These are phyloP conservation scores for Prionchulus punctatus DNA, from an alignment of 2,888 invertebrate genomes.

Conservation along the genomic window DNA sequence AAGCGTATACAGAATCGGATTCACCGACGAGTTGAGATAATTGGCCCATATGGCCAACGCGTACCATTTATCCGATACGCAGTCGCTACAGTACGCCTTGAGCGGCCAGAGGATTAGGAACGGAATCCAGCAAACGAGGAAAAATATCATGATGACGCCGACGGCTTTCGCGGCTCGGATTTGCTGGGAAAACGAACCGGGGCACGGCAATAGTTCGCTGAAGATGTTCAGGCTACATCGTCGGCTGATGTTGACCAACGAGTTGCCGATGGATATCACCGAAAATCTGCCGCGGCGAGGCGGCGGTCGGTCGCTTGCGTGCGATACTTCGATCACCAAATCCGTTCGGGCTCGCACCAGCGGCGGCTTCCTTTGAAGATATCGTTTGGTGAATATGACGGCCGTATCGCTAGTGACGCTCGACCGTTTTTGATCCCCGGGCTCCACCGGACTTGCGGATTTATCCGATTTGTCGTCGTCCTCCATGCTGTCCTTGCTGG, in stretches of 20 bases:
- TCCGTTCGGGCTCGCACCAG: constrained; percentile 6
- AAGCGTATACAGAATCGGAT: constrained; percentile 24
- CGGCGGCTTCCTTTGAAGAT: not conserved
- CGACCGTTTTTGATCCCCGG: not conserved
- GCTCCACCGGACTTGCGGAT: not conserved
- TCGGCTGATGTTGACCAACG: not conserved
- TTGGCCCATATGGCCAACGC: constrained; percentile 21
- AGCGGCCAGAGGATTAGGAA: constrained; percentile 24
- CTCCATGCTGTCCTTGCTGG: not conserved
- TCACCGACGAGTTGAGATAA: constrained; percentile 22
- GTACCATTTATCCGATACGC: constrained; percentile 17
- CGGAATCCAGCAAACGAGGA: constrained; percentile 25
- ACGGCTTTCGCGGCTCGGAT: constrained; percentile 24
- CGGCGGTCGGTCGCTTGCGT: not conserved
- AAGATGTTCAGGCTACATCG: not conserved
- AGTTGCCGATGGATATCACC: not conserved
- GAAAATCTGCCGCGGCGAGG: not conserved
- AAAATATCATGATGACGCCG: constrained; percentile 19
- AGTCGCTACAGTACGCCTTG: constrained; percentile 17
- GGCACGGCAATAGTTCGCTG: constrained; percentile 6
- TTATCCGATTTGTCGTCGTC: not conserved
- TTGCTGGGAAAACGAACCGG: constrained; percentile 13
- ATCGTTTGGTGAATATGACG: not conserved
- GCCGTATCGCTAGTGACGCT: not conserved
- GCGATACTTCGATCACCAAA: not conserved